phyloP scores from a whole-genome alignment of 2,888 invertebrate genomes.

The Heliconius cydno region DNA sequence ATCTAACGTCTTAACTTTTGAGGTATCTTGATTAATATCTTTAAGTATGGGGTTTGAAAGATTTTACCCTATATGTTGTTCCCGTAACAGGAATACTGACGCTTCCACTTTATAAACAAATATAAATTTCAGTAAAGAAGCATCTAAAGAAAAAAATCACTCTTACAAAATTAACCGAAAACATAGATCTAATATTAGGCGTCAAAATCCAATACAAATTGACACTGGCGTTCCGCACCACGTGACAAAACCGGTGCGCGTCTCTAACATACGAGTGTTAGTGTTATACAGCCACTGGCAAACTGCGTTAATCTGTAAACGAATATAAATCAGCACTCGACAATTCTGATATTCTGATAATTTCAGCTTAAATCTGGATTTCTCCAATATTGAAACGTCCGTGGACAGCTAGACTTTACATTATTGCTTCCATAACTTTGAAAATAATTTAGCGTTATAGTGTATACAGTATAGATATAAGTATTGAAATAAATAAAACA shows the following conservation, averaged over 20 bases:
- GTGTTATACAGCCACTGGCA: not conserved
- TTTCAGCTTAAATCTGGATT: not conserved
- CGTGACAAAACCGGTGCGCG: not conserved
- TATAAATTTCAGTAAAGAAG: not conserved
- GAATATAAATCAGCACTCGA: conserved; percentile 14
- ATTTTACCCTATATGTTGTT: too few species aligned
- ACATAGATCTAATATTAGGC: not conserved
- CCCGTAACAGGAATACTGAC: too few species aligned
- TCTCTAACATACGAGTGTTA: not conserved
- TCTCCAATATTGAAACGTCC: not conserved
- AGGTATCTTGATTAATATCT: too few species aligned
- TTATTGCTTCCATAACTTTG: not conserved
- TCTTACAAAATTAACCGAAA: not conserved
- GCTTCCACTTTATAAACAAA: too few species aligned
- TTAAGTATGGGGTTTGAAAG: too few species aligned
- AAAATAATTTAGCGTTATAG: not conserved
- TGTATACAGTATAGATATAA: not conserved
- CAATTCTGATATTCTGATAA: not conserved
- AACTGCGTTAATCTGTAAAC: conserved; percentile 6
- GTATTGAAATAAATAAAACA: too few species aligned
- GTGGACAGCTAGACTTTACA: not conserved
- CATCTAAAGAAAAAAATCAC: not conserved
- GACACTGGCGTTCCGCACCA: not conserved
- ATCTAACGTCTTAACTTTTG: too few species aligned
- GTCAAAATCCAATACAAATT: not conserved